Evolutionary conservation across 2,888 invertebrate species (phyloP).

Genomic region (Clusia tigrina): DNA sequence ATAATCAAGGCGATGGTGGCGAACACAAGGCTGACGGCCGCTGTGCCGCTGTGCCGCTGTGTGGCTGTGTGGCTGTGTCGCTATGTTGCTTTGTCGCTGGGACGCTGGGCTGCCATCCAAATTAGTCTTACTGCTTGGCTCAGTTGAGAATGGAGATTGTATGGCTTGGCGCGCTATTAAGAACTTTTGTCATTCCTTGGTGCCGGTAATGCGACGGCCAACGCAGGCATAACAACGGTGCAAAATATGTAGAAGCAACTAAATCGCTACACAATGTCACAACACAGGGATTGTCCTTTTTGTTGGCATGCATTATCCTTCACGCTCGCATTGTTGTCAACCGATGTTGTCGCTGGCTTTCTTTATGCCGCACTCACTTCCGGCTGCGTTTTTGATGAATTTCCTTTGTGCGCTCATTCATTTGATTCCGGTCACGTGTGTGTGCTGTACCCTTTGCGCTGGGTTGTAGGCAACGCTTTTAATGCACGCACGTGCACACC

Average conservation of each 20-base stretch:
- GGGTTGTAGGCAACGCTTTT: background rate
- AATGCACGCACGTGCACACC: background rate
- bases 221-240: background rate
- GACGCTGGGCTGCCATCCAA: background rate
- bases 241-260: no score
- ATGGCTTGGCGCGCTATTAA: no score
- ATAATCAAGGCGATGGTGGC: background rate
- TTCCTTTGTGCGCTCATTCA: conserved; percentile 37
- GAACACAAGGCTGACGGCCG: background rate
- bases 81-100: background rate
- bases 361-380: background rate
- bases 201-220: background rate
- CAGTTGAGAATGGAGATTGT: no score
- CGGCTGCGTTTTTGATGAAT: conserved; percentile 36
- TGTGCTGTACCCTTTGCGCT: background rate
- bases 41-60: conserved; percentile 33
- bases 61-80: background rate
- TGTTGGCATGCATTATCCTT: conserved; percentile 8
- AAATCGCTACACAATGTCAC: conserved; percentile 43
- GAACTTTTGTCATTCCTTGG: no score
- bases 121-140: no score
- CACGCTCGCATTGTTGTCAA: background rate
- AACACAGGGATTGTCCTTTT: conserved; percentile 55
- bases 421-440: conserved; percentile 51
- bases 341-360: background rate